Conservation (phyloP, 2,797 vertebrate species). For the Acropternis orthonyx region DNA sequence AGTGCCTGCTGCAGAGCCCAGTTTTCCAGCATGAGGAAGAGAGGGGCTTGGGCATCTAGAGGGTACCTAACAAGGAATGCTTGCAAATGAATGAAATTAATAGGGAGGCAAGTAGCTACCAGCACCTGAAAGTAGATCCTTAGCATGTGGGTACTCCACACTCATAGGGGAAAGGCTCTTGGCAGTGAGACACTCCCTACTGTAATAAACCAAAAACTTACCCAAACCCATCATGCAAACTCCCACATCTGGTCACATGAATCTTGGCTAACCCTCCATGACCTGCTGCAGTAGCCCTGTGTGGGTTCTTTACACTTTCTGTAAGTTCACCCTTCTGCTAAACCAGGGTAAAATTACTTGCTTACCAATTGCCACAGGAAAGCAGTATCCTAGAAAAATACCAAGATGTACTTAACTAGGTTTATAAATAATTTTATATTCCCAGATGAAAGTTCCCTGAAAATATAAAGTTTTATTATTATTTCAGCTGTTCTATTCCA, state of each 20-base stretch:
- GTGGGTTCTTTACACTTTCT: neutral
- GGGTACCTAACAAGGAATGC: rapidly evolving
- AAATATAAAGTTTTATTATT: conserved; percentile 43
- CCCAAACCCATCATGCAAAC: neutral
- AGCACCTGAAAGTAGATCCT: neutral
- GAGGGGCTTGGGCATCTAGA: neutral
- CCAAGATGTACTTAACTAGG: neutral
- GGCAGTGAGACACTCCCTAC: neutral
- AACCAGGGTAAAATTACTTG: neutral
- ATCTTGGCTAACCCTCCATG: neutral
- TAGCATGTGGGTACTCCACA: neutral
- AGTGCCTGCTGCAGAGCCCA: neutral
- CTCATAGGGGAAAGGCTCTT: neutral
- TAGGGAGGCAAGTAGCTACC: neutral
- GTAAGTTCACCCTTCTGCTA: neutral
- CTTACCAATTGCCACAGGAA: neutral
- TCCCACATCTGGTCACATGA: neutral
- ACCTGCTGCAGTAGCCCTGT: neutral
- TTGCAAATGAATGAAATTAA: neutral
- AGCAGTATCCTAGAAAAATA: conserved; percentile 12
- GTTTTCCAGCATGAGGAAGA: neutral
- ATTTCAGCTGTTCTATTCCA: conserved; percentile 50
- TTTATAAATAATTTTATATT: conserved; percentile 43
- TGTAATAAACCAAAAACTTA: neutral
- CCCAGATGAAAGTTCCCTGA: conserved; percentile 23